Base-by-base conservation (phyloP, 1,140 invertebrate species). In the Seison nebaliae region DNA sequence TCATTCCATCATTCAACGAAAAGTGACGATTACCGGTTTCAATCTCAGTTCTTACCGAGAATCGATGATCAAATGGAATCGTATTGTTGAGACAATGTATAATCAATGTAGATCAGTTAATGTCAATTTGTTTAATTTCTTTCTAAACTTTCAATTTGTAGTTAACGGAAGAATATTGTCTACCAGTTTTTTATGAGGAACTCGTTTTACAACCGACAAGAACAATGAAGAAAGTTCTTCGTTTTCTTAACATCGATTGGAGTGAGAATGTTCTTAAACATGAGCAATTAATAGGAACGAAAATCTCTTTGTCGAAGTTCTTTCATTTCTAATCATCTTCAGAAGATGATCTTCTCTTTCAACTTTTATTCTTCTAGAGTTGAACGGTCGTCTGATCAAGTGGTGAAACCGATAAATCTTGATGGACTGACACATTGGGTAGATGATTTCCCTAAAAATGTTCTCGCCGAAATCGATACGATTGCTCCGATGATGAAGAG, bases 351-450 rank as follows among this genome's bases (percentile, higher is more conserved):
- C 12, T 2, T 6, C 16, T 35, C n/a, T n/a, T n/a, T n/a, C n/a
- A n/a, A n/a, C n/a, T 35, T 35, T 11, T 20, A 14, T 3, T 12
- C 20, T 64, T 64, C 31, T 64, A 91, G 81, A 60, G 76, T 84
- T 47, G 86, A 96, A 60, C 68, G 83, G 38, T 93, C 84, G 11
- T 86, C 81, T 43, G 86, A 96, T 65, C 86, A 96, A 67, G 84
- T 96, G 35, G 80, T 93, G 52, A 91, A 91, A 55, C 83, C 88
- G 5, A 74, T 96, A 9, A 94, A 94, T 64, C 60, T 83, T 41
- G 83, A 94, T 59, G 86, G 86, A 6, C 60, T 96, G 31, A 72
- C 72, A 44, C 91, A 88, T 62, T 96, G 88, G 88, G 83, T 88
- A 23, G 80, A 76, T 23, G 65, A 74, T 45, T 73, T 93, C 51